Evolutionary conservation across 1,140 invertebrate species (phyloP), one percentile per base, ranked within the genome.

Genomic region (Aphelinus atriplicis): DNA sequence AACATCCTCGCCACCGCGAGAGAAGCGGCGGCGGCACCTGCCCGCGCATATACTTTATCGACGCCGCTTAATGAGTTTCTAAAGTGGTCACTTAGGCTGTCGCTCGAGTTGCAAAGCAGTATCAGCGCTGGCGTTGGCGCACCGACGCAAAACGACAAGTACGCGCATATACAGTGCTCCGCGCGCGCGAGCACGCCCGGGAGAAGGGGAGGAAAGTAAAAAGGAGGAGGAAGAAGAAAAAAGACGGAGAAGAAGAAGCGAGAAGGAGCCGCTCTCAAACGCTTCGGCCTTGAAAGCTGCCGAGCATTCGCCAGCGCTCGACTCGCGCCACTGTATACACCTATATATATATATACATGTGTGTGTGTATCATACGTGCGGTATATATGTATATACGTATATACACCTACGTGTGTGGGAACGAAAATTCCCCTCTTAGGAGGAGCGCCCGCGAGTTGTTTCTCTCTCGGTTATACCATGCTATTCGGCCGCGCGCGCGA

Each of bases 31-130:
- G 56, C 7, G 43, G 60, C 73, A 75, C 73, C 73, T 75, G 73
- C 57, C 3, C n/a, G 26, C 26, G 26, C 55, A 66, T 76, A 76
- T 72, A 76, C 68, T 76, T 76, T 76, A 76, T 76, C 75, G 75
- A 65, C 63, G 62, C 48, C 60, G 75, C 69, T 76, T 76, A 76
- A 76, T 76, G 75, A 76, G 68, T 76, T 76, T 76, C 75, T 76
- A 76, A 76, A 76, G 75, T 76, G 75, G 75, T 76, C 75, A 71
- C 75, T 76, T 76, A 75, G 73, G 62, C 68, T 75, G 73, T 75
- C 73, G 68, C 68, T 75, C 55, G 67, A 66, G 67, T 66, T 70
- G 67, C 73, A 75, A 70, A 70, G 66, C 60, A 75, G 73, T 53
- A 74, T 60, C 53, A 57, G 69, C 62, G 53, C 50, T 43, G 7